These are phyloP conservation scores for Drosophila antonietae DNA, from an alignment of 2,888 invertebrate genomes.

Conservation along the genomic window DNA sequence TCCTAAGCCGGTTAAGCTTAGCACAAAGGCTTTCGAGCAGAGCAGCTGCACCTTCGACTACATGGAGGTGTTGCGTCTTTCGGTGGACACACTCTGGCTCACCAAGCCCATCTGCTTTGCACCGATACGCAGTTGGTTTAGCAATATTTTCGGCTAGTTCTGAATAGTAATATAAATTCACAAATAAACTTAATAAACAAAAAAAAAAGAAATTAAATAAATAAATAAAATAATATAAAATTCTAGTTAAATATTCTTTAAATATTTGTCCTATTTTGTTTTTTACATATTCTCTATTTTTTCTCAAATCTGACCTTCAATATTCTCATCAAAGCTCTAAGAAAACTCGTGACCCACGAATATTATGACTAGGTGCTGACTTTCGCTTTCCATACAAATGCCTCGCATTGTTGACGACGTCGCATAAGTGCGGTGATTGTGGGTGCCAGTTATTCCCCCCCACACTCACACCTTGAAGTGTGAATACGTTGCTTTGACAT, in stretches of 20 bases:
- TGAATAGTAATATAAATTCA: neutral
- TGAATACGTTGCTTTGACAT: slow-evolving; percentile 33
- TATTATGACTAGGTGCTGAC: slow-evolving; percentile 21
- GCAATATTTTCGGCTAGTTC: slow-evolving; percentile 73
- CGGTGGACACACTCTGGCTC: slow-evolving; percentile 81
- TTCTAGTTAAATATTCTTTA: neutral
- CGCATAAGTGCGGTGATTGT: slow-evolving; percentile 45
- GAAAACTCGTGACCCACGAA: neutral
- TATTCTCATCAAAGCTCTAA: neutral
- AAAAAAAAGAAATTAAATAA: neutral
- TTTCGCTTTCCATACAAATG: slow-evolving; percentile 40
- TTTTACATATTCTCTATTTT: neutral
- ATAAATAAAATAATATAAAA: neutral
- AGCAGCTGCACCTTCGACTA: slow-evolving; percentile 80
- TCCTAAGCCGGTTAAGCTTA: slow-evolving; percentile 2
- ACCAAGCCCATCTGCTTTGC: slow-evolving; percentile 81
- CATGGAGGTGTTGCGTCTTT: slow-evolving; percentile 77
- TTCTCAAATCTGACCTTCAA: neutral
- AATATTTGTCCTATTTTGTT: neutral
- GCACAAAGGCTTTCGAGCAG: slow-evolving; percentile 67
- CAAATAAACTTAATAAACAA: neutral
- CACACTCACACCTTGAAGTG: slow-evolving; percentile 24
- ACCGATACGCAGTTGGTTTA: slow-evolving; percentile 79
- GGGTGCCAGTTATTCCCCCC: neutral
- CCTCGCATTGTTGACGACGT: slow-evolving; percentile 34